A percentile compares a stretch with the other conserved stretches of the same genome.
These are phyloP conservation scores for Drosophila picticornis DNA, from an alignment of 2,888 invertebrate species.

Conservation along the genomic window DNA sequence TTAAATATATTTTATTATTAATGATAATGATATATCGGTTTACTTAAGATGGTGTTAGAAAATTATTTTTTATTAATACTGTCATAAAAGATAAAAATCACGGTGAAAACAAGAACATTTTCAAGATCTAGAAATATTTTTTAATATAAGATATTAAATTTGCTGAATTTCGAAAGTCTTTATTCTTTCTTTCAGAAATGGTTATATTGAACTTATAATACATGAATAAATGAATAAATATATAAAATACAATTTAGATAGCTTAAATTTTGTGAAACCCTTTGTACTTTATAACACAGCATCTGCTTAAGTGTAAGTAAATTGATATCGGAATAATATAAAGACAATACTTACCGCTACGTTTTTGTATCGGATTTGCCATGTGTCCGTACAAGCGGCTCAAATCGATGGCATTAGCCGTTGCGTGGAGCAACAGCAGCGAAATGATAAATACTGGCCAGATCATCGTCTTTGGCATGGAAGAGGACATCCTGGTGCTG, in stretches of 20 bases:
- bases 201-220: background rate
- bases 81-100: background rate
- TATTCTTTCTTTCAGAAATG: background rate
- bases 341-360: constrained; percentile 83
- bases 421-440: constrained; percentile 88
- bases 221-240: background rate
- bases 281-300: background rate
- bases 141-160: background rate
- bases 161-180: background rate
- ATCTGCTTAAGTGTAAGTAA: background rate
- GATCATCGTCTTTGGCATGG: constrained; percentile 77
- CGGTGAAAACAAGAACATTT: background rate
- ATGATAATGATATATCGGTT: background rate
- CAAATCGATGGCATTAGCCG: constrained; percentile 88
- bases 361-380: constrained; percentile 84
- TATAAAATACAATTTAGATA: background rate
- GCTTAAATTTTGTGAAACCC: background rate
- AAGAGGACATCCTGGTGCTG: constrained; percentile 48
- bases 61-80: background rate
- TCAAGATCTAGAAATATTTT: background rate
- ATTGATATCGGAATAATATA: background rate
- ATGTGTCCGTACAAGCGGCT: constrained; percentile 92
- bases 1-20: background rate
- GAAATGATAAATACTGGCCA: constrained; percentile 87
- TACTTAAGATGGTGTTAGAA: background rate